These are phyloP conservation scores for Centruroides vittatus DNA, from an alignment of 1,140 invertebrate species.

Conservation along the genomic window DNA sequence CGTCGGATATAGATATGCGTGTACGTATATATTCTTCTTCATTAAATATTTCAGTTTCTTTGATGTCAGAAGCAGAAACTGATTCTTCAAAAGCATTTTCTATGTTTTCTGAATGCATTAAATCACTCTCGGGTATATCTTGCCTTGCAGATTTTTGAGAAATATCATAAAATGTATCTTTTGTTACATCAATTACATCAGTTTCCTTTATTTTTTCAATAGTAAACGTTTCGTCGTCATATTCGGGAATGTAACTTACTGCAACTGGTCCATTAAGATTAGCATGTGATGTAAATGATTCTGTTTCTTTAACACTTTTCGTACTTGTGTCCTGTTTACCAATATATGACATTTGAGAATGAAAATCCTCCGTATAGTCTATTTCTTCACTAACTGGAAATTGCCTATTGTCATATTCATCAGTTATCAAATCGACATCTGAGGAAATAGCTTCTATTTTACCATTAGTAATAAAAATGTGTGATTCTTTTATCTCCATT, in stretches of 20 bases:
- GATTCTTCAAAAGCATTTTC: neutral
- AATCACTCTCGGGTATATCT: neutral
- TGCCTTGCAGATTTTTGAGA: neutral
- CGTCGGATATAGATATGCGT: conserved; percentile 24
- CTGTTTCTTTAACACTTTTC: too few relatives aligned
- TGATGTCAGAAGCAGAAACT: neutral
- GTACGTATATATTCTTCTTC: too few relatives aligned
- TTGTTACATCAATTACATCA: neutral
- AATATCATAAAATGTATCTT: neutral
- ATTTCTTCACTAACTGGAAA: too few relatives aligned
- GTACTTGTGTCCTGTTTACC: too few relatives aligned
- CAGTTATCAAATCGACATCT: too few relatives aligned
- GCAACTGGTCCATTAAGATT: conserved; percentile 38
- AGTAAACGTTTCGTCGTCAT: conserved; percentile 20
- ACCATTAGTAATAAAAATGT: too few relatives aligned
- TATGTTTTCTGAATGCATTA: neutral
- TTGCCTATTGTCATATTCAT: too few relatives aligned
- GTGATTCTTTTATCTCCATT: too few relatives aligned
- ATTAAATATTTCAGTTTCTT: too few relatives aligned
- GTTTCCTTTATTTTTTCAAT: neutral
- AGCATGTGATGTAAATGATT: neutral
- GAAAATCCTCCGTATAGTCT: too few relatives aligned
- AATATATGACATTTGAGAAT: too few relatives aligned
- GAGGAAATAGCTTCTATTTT: too few relatives aligned
- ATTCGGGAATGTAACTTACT: conserved; percentile 34